phyloP scores from a whole-genome alignment of 2,113 vertebrate species.

The Strigops habroptila region DNA sequence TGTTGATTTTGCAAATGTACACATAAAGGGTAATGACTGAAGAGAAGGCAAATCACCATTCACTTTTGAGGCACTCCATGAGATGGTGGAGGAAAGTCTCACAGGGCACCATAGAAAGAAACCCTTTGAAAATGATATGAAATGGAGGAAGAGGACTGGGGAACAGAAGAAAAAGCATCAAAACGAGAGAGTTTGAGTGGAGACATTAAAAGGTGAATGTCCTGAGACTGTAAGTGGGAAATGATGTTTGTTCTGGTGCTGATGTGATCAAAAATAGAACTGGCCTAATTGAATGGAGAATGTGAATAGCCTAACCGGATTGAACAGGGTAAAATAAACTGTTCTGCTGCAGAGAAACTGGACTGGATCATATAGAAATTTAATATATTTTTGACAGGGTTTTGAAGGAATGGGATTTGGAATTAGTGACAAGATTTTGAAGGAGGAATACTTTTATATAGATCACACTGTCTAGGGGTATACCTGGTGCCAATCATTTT shows the following conservation, averaged over 20 bases:
- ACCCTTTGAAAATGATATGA: constrained; percentile 15
- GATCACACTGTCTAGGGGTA: neutral
- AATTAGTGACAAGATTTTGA: constrained; percentile 53
- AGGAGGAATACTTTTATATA: constrained; percentile 26
- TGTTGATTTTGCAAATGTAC: constrained; percentile 15
- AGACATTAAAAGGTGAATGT: constrained; percentile 2
- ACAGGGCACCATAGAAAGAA: neutral
- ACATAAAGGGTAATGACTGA: neutral
- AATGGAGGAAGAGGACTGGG: neutral
- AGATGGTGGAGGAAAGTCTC: neutral
- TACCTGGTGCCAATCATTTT: constrained; percentile 23
- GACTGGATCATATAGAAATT: neutral
- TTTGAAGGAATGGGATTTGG: constrained; percentile 16
- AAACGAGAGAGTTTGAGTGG: neutral
- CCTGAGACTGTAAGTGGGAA: neutral
- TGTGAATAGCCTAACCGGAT: neutral
- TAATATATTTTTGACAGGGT: constrained; percentile 29
- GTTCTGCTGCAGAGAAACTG: constrained; percentile 6
- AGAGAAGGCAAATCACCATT: neutral
- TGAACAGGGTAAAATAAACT: constrained; percentile 17
- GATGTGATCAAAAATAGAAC: constrained; percentile 20
- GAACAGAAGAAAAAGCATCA: neutral
- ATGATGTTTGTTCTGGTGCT: neutral
- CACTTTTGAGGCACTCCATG: neutral
- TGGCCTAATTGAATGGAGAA: neutral